These are phyloP conservation scores for Eupleurogrammus muticus DNA, from an alignment of 2,797 vertebrate genomes.

Conservation along the genomic window DNA sequence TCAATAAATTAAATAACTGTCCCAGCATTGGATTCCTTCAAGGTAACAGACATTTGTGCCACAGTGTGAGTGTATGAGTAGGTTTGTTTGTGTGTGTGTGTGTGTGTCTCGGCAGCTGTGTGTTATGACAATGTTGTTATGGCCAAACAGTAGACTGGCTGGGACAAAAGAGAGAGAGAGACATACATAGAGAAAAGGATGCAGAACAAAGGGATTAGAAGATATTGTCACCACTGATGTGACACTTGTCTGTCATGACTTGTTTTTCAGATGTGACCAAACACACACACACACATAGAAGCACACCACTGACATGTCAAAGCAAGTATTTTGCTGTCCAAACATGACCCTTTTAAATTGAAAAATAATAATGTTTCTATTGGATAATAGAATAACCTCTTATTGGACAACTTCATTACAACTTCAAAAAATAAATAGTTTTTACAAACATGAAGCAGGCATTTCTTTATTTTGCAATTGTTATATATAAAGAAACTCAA, in stretches of 20 bases:
- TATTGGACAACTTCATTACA: not conserved
- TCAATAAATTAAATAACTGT: slow-evolving; percentile 6
- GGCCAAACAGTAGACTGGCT: slow-evolving; percentile 18
- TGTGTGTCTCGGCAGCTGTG: slow-evolving; percentile 3
- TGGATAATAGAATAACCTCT: not conserved
- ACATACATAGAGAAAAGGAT: slow-evolving; percentile 16
- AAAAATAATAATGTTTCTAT: not conserved
- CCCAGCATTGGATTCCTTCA: not conserved
- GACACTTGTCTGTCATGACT: slow-evolving; percentile 19
- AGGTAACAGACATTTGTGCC: slow-evolving; percentile 1
- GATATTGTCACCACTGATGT: slow-evolving; percentile 22
- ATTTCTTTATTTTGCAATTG: not conserved
- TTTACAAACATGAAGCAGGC: not conserved
- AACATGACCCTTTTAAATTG: not conserved
- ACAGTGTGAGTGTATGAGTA: slow-evolving; percentile 7
- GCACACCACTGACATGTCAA: not conserved
- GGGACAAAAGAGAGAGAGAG: slow-evolving; percentile 18
- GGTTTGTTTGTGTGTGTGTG: slow-evolving; percentile 13
- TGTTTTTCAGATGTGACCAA: slow-evolving; percentile 18
- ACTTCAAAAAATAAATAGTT: not conserved
- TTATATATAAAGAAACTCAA: not conserved
- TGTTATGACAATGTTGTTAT: slow-evolving; percentile 21
- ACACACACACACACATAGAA: slow-evolving; percentile 18
- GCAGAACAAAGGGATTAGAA: slow-evolving; percentile 32
- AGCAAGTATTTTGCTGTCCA: slow-evolving; percentile 1